Evolutionary conservation across 2,113 vertebrate species (phyloP).

Genomic region (Lipophrys pholis): DNA sequence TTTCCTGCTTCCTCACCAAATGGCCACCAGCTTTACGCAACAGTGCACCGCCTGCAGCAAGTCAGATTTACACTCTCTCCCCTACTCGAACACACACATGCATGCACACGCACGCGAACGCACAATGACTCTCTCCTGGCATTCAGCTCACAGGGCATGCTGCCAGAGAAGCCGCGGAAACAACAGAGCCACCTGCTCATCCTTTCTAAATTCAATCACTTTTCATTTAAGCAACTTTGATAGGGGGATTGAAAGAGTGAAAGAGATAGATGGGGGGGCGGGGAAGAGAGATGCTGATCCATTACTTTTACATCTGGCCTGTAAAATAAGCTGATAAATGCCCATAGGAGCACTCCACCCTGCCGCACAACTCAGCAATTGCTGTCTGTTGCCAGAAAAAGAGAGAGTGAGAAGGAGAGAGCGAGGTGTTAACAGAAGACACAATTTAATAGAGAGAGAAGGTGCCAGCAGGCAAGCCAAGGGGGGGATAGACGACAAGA

Average conservation of each 20-base stretch:
- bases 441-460: slow-evolving; percentile 41
- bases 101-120: slow-evolving; percentile 13
- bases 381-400: slow-evolving; percentile 60
- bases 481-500: slow-evolving; percentile 10
- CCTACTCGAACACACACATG: not conserved
- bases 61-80: slow-evolving; percentile 35
- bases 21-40: slow-evolving; percentile 59
- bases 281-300: slow-evolving; percentile 50
- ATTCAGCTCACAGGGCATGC: slow-evolving; percentile 53
- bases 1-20: slow-evolving; percentile 38
- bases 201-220: slow-evolving; percentile 70
- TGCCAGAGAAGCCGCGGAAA: slow-evolving; percentile 67
- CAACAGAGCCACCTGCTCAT: slow-evolving; percentile 76
- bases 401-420: slow-evolving; percentile 21
- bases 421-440: slow-evolving; percentile 43
- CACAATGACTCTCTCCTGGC: slow-evolving; percentile 45
- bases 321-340: slow-evolving; percentile 71
- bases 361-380: slow-evolving; percentile 52
- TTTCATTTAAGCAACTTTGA: slow-evolving; percentile 64
- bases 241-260: slow-evolving; percentile 23
- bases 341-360: slow-evolving; percentile 44
- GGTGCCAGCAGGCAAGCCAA: slow-evolving; percentile 38
- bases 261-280: not conserved
- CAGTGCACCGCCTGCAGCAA: slow-evolving; percentile 21
- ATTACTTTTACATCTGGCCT: slow-evolving; percentile 48